Evolutionary conservation across 2,797 vertebrate species (phyloP), one percentile per base, ranked within the genome.

Genomic region (Sebastes taczanowskii): DNA sequence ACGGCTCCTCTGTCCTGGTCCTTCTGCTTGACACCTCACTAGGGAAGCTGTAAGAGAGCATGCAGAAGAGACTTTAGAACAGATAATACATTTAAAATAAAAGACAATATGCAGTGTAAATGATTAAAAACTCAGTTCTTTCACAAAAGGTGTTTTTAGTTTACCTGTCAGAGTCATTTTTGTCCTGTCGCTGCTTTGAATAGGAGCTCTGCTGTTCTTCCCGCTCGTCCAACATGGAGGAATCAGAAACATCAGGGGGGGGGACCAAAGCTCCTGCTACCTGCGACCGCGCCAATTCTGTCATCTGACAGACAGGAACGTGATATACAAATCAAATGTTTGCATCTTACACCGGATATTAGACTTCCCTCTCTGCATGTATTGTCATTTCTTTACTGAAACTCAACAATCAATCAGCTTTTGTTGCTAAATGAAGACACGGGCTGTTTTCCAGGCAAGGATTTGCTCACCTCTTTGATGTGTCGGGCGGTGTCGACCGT

Each of bases 381-480:
- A 30, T 68, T 81, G 35, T 78, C 76, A 67, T 75, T 20, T 77
- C 20, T 84, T 77, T 71, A 83, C 72, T 25, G 49, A 80, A 73
- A 82, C 32, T 62, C 46, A 86, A 77, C 62, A 80, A 83, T 83
- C 38, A 78, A 86, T 89, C 63, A 55, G 53, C 76, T 79, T 86
- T 85, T 83, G 62, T 82, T 81, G 64, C 55, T 60, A 83, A 85
- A 83, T 84, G 29, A 82, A 62, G 76, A 72, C 71, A 62, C 16
- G 1, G 62, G 75, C 80, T 23, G 53, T 82, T 82, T 88, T 90
- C 84, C 73, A 85, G 61, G 78, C 35, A 83, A 49, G 81, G 49
- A 92, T 56, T 49, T 70, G 77, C 89, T 78, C 73, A 99, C 98
- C 97, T 98, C 97, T 83, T 90, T 94, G 88, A 97, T 95, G 88